Percentiles rank a stretch among this genome's conserved stretches.
Evolutionary conservation across 1,140 invertebrate species (phyloP).

Genomic region (Teleogryllus occipitalis): DNA sequence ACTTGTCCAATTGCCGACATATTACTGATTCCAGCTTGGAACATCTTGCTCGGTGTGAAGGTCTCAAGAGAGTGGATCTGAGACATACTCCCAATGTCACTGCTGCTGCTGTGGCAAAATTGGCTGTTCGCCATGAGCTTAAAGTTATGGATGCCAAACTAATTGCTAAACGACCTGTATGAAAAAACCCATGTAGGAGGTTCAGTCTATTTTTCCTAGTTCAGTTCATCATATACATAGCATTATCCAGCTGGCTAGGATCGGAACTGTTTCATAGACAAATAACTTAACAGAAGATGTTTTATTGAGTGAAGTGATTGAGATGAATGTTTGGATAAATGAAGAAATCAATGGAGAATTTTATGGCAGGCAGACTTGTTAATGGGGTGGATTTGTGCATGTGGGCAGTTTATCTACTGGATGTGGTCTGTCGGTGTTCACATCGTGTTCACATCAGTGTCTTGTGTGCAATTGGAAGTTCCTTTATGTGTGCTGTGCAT

Average conservation of each 20-base stretch:
- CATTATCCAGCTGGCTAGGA: not conserved
- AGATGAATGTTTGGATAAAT: not conserved
- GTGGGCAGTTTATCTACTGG: not conserved
- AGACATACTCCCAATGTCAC: conserved; percentile 67
- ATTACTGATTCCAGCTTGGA: conserved; percentile 75
- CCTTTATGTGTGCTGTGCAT: not conserved
- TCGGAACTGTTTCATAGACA: not conserved
- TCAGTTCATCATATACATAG: not conserved
- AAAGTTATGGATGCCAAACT: conserved; percentile 22
- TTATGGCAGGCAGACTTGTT: not conserved
- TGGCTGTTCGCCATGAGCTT: conserved; percentile 42
- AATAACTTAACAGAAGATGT: not conserved
- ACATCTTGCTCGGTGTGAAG: conserved; percentile 59
- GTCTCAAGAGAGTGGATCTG: conserved; percentile 57
- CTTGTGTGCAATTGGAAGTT: conserved; percentile 4
- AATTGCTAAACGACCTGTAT: conserved; percentile 17
- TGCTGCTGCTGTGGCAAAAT: conserved; percentile 68
- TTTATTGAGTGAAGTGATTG: not conserved
- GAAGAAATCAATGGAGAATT: not conserved
- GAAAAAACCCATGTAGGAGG: not conserved
- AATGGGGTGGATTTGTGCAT: not conserved
- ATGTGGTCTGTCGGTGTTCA: not conserved
- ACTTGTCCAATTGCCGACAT: conserved; percentile 71
- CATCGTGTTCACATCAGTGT: not conserved
- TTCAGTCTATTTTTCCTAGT: not conserved